Evolutionary conservation across 2,797 vertebrate genomes (phyloP).

Genomic region (Taenioides sp.): DNA sequence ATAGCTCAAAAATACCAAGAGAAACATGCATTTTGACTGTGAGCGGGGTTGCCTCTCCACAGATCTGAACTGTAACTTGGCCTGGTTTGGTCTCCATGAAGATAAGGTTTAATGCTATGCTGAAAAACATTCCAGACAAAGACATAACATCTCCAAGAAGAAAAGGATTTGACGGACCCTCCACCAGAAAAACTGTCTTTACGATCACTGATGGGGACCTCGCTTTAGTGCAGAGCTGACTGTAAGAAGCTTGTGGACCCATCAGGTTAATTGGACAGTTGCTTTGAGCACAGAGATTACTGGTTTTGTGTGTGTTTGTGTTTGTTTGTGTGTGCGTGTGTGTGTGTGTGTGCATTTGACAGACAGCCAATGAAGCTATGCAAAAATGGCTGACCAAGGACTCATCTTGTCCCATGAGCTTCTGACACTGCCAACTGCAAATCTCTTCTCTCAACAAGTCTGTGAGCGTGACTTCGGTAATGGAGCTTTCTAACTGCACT

Average conservation of each 20-base stretch:
- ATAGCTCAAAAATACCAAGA: too few species aligned
- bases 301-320: slow-evolving; percentile 4
- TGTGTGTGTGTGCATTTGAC: slow-evolving; percentile 18
- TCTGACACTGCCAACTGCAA: slow-evolving; percentile 21
- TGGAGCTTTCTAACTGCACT: slow-evolving; percentile 13
- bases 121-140: background rate
- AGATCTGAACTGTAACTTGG: too few species aligned
- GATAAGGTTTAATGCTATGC: too few species aligned
- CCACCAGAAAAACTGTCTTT: background rate
- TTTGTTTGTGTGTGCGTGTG: slow-evolving; percentile 7
- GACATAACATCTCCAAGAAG: background rate
- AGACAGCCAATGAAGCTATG: slow-evolving; percentile 21
- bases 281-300: slow-evolving; percentile 40
- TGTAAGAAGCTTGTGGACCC: slow-evolving; percentile 41
- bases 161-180: too few species aligned
- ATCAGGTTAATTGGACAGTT: slow-evolving; percentile 60
- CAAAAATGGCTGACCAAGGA: slow-evolving; percentile 41
- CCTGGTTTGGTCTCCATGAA: too few species aligned
- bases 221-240: slow-evolving; percentile 24
- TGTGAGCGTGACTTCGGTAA: slow-evolving; percentile 12
- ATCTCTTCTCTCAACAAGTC: slow-evolving; percentile 4
- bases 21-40: too few species aligned
- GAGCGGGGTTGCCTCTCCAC: too few species aligned
- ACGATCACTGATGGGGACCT: slow-evolving; percentile 9
- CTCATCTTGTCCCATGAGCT: slow-evolving; percentile 45